A percentile compares a stretch with the other conserved stretches of the same genome.
These are phyloP conservation scores for Mola mola DNA, from an alignment of 2,113 vertebrate genomes.

Conservation along the genomic window DNA sequence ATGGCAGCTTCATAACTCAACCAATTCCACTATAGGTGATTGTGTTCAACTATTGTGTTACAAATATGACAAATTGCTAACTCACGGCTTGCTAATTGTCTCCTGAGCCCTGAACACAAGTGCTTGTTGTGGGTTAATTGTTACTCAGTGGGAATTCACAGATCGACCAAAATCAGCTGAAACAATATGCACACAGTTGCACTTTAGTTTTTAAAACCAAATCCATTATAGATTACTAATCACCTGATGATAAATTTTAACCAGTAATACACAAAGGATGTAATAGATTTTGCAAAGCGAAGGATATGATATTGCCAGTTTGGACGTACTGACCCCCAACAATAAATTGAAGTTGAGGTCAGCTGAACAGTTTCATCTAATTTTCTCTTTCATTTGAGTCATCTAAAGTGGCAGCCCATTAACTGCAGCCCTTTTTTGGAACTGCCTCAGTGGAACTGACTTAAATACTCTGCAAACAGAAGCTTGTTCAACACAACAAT, in stretches of 20 bases:
- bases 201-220: slow-evolving; percentile 34
- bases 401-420: slow-evolving; percentile 53
- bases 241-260: slow-evolving; percentile 17
- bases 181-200: slow-evolving; percentile 7
- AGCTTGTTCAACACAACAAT: too few relatives aligned
- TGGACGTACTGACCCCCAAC: slow-evolving; percentile 31
- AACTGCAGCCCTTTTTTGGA: slow-evolving; percentile 26
- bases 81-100: slow-evolving; percentile 70
- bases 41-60: slow-evolving; percentile 63
- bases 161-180: slow-evolving; percentile 24
- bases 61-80: slow-evolving; percentile 73
- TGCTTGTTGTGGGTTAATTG: slow-evolving; percentile 71
- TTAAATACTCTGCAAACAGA: slow-evolving; percentile 22
- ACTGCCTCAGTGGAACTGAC: slow-evolving; percentile 29
- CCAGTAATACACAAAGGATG: neutral
- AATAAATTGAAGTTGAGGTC: slow-evolving; percentile 41
- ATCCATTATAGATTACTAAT: slow-evolving; percentile 51
- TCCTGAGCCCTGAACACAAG: slow-evolving; percentile 48
- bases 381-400: slow-evolving; percentile 44
- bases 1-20: slow-evolving; percentile 70
- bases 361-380: slow-evolving; percentile 41
- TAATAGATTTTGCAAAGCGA: neutral
- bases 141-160: slow-evolving; percentile 62
- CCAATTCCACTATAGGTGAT: slow-evolving; percentile 59
- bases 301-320: neutral